A percentile compares a stretch with the other conserved stretches of the same genome.
phyloP scores from a whole-genome alignment of 1,140 invertebrate species.

The Lordiphosa stackelbergi region DNA sequence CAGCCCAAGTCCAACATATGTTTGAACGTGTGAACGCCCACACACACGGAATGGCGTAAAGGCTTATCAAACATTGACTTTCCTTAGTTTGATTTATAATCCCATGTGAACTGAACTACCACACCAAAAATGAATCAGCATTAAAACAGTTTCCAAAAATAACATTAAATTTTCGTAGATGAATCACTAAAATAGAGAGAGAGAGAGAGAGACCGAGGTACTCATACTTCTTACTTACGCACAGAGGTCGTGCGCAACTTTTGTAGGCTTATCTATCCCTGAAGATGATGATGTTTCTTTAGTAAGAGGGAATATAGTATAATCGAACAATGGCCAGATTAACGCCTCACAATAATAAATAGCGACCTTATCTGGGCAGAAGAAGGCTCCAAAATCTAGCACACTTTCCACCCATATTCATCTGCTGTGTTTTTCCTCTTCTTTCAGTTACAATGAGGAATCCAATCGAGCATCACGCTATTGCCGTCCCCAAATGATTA shows the following conservation, averaged over 20 bases:
- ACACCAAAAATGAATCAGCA: slow-evolving; percentile 20
- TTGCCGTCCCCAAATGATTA: slow-evolving; percentile 73
- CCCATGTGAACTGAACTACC: slow-evolving; percentile 36
- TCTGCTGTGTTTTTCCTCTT: slow-evolving; percentile 1
- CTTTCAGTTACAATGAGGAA: slow-evolving; percentile 73
- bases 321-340: slow-evolving; percentile 41
- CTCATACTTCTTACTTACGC: too few relatives aligned
- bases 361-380: slow-evolving; percentile 32
- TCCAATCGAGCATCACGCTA: slow-evolving; percentile 66
- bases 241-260: slow-evolving; percentile 41
- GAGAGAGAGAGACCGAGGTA: not conserved
- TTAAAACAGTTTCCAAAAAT: slow-evolving; percentile 16
- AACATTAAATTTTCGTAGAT: slow-evolving; percentile 12
- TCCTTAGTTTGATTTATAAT: slow-evolving; percentile 32
- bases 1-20: slow-evolving; percentile 25
- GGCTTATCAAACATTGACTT: slow-evolving; percentile 55
- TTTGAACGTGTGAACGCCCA: slow-evolving; percentile 2
- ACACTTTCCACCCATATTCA: not conserved
- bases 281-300: slow-evolving; percentile 26
- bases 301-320: slow-evolving; percentile 35
- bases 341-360: slow-evolving; percentile 35
- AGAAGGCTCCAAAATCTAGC: slow-evolving; percentile 21
- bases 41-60: slow-evolving; percentile 7
- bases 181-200: slow-evolving; percentile 15
- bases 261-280: slow-evolving; percentile 45